Conservation (phyloP, 2,797 vertebrate genomes). For the Crenichthys baileyi region DNA sequence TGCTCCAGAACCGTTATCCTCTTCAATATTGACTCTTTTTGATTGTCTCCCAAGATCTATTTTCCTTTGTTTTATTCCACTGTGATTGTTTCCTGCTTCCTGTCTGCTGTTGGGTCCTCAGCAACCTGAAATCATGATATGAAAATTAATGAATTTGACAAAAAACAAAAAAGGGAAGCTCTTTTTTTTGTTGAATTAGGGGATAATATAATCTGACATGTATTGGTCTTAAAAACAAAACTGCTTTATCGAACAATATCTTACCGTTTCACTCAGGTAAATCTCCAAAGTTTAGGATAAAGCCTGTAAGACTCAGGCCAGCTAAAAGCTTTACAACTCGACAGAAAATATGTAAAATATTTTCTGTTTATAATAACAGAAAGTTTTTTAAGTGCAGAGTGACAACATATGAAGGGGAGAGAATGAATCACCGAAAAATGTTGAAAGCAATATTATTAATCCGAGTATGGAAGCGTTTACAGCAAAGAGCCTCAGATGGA, state of each 20-base stretch:
- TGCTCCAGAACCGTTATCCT: no score
- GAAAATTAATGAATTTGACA: no score
- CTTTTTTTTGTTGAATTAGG: no score
- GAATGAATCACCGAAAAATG: not conserved
- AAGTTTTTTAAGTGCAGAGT: not conserved
- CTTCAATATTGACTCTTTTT: no score
- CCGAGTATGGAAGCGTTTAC: not conserved
- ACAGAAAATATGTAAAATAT: not conserved
- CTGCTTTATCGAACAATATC: not conserved
- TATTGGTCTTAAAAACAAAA: not conserved
- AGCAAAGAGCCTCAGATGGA: not conserved
- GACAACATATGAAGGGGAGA: not conserved
- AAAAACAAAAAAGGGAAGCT: no score
- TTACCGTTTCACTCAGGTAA: not conserved
- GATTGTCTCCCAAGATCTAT: no score
- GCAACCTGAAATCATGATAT: no score
- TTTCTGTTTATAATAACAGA: not conserved
- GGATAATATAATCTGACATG: no score
- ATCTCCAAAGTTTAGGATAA: not conserved
- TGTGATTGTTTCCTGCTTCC: no score
- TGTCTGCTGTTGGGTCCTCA: no score
- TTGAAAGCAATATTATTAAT: not conserved
- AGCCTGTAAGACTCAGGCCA: not conserved
- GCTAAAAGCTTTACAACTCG: not conserved
- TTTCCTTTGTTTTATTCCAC: no score